Percentiles rank a stretch among this genome's conserved stretches.
These are phyloP conservation scores for Melanotaenia boesemani DNA, from an alignment of 2,797 vertebrate species.

Conservation along the genomic window DNA sequence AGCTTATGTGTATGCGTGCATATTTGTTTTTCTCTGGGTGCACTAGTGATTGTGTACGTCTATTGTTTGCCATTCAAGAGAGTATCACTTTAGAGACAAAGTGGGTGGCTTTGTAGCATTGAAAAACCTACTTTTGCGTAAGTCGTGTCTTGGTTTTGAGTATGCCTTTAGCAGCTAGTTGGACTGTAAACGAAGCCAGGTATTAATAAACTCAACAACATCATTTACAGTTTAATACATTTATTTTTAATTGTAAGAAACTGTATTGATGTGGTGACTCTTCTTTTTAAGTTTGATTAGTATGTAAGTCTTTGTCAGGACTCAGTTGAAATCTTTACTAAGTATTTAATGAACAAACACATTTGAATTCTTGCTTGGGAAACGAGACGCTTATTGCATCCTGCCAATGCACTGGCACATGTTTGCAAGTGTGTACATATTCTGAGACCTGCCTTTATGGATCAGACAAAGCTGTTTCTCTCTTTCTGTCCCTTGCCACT, in stretches of 20 bases:
- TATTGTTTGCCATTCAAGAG: slow-evolving; percentile 38
- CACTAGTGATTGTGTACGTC: slow-evolving; percentile 35
- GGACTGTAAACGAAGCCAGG: neutral
- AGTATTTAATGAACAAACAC: neutral
- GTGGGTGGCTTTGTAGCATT: slow-evolving; percentile 17
- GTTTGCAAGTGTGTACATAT: slow-evolving; percentile 32
- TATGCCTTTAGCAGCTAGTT: neutral
- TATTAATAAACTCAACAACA: neutral
- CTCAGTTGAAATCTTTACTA: no score
- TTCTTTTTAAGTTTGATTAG: neutral
- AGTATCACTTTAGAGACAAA: slow-evolving; percentile 29
- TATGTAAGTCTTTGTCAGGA: neutral
- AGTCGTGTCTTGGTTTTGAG: neutral
- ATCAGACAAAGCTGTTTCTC: slow-evolving; percentile 30
- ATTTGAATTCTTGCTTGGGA: slow-evolving; percentile 7
- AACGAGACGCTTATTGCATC: slow-evolving; percentile 11
- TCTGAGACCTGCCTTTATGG: slow-evolving; percentile 36
- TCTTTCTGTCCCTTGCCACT: slow-evolving; percentile 35
- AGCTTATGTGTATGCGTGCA: slow-evolving; percentile 12
- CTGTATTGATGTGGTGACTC: neutral
- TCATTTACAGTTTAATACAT: neutral
- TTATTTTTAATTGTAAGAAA: neutral
- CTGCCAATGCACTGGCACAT: slow-evolving; percentile 12
- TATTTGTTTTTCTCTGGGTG: slow-evolving; percentile 43
- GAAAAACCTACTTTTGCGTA: neutral